Conservation (phyloP, 1,140 invertebrate genomes). For the Pectinophora gossypiella region DNA sequence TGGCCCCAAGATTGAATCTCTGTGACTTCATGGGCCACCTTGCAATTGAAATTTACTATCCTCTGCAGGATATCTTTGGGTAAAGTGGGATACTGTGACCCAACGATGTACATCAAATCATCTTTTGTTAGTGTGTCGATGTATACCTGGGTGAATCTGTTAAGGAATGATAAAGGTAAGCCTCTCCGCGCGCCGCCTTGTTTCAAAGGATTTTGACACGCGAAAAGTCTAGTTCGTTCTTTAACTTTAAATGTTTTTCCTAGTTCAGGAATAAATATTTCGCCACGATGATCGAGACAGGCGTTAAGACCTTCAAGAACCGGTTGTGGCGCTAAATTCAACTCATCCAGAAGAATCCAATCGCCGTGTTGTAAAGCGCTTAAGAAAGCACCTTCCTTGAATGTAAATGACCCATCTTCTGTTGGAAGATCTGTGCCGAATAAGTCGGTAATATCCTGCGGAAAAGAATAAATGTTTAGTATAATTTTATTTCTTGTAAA, state of each 20-base stretch:
- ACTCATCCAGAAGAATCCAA: constrained; percentile 99
- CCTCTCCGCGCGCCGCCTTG: constrained; percentile 97
- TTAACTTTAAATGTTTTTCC: constrained; percentile 90
- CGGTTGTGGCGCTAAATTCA: constrained; percentile 98
- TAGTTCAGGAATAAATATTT: constrained; percentile 97
- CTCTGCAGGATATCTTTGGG: constrained; percentile 76
- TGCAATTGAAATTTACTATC: constrained; percentile 90
- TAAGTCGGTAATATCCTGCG: constrained; percentile 95
- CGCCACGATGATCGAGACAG: constrained; percentile 97
- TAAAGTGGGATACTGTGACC: constrained; percentile 75
- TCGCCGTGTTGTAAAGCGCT: constrained; percentile 93
- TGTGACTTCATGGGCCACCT: constrained; percentile 80
- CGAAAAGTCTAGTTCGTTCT: constrained; percentile 91
- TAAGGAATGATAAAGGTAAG: constrained; percentile 97
- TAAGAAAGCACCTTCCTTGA: constrained; percentile 97
- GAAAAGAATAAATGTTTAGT: too few species aligned
- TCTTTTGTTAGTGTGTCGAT: constrained; percentile 85
- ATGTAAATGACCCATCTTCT: constrained; percentile 95
- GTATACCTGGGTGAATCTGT: constrained; percentile 98
- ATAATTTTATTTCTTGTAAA: too few species aligned
- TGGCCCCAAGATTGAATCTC: constrained; percentile 81
- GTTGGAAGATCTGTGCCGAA: constrained; percentile 98
- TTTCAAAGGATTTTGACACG: constrained; percentile 97
- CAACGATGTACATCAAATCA: constrained; percentile 83
- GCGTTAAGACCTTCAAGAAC: constrained; percentile 99